Evolutionary conservation across 2,113 vertebrate species (phyloP).

Genomic region (Dascyllus trimaculatus): DNA sequence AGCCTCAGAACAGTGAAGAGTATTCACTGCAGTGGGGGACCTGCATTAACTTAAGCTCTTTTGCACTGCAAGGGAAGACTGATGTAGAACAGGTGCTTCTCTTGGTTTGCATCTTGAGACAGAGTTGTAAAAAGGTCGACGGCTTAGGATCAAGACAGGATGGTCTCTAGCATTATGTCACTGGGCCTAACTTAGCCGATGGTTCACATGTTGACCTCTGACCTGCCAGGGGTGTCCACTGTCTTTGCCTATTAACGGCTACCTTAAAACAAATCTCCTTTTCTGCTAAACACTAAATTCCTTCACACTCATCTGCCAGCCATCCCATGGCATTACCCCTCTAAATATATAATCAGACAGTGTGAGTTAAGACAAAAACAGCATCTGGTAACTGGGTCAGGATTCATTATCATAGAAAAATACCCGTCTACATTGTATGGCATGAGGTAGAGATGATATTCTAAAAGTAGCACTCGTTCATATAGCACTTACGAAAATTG

Average conservation of each 20-base stretch:
- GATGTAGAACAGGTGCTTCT: slow-evolving; percentile 42
- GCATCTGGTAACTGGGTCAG: neutral
- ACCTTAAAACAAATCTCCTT: slow-evolving; percentile 24
- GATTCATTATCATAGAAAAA: too few species aligned
- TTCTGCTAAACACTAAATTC: neutral
- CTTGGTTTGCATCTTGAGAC: slow-evolving; percentile 8
- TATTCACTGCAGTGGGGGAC: slow-evolving; percentile 50
- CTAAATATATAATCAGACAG: neutral
- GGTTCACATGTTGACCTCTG: neutral
- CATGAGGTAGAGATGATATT: neutral
- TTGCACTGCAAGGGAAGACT: neutral
- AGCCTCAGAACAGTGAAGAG: slow-evolving; percentile 10
- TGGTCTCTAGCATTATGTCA: neutral
- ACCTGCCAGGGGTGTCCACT: slow-evolving; percentile 2
- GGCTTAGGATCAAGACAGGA: neutral
- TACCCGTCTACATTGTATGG: neutral
- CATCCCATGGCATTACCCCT: neutral
- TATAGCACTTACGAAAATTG: neutral
- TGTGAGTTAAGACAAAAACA: neutral
- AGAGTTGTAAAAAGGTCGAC: neutral
- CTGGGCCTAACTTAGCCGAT: neutral
- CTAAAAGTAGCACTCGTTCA: neutral
- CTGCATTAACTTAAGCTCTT: neutral
- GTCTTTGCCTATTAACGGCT: neutral
- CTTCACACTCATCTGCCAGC: neutral